These are phyloP conservation scores for Neoascia interrupta DNA, from an alignment of 2,888 invertebrate species.

Conservation along the genomic window DNA sequence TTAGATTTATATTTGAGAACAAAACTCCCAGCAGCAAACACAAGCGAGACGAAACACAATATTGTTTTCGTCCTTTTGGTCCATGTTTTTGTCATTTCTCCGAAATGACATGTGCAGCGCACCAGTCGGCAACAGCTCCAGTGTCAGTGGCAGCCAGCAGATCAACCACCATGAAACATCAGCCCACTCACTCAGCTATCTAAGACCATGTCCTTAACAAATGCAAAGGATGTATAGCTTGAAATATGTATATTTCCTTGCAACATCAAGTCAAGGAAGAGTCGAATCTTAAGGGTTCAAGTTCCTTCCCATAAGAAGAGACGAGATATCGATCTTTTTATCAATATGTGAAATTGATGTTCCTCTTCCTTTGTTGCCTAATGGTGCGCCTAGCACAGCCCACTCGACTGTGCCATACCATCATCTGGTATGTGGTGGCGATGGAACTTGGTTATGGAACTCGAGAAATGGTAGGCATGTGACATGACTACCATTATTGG, in stretches of 20 bases:
- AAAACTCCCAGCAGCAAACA: not conserved
- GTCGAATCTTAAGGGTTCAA: slow-evolving; percentile 53
- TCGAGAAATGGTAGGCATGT: slow-evolving; percentile 58
- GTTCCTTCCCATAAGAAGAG: slow-evolving; percentile 33
- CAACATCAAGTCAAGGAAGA: slow-evolving; percentile 14
- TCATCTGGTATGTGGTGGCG: slow-evolving; percentile 15
- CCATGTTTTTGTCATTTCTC: slow-evolving; percentile 62
- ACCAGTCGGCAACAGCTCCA: not conserved
- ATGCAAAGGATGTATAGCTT: slow-evolving; percentile 25
- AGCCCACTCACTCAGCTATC: slow-evolving; percentile 33
- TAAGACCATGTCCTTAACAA: slow-evolving; percentile 50
- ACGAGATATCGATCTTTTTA: slow-evolving; percentile 64
- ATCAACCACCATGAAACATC: slow-evolving; percentile 20
- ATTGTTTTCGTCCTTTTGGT: slow-evolving; percentile 53
- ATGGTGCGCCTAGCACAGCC: not conserved
- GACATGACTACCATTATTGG: slow-evolving; percentile 63
- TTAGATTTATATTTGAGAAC: slow-evolving; percentile 6
- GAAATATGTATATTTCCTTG: slow-evolving; percentile 14
- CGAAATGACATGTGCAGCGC: slow-evolving; percentile 41
- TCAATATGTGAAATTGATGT: slow-evolving; percentile 62
- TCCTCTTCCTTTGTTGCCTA: slow-evolving; percentile 24
- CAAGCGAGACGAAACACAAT: slow-evolving; percentile 1
- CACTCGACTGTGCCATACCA: not conserved
- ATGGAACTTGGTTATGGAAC: slow-evolving; percentile 28
- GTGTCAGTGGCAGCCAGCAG: slow-evolving; percentile 20